Evolutionary conservation across 1,140 invertebrate species (phyloP), one percentile per base, ranked within the genome.

Genomic region (Diachasmimorpha longicaudata): DNA sequence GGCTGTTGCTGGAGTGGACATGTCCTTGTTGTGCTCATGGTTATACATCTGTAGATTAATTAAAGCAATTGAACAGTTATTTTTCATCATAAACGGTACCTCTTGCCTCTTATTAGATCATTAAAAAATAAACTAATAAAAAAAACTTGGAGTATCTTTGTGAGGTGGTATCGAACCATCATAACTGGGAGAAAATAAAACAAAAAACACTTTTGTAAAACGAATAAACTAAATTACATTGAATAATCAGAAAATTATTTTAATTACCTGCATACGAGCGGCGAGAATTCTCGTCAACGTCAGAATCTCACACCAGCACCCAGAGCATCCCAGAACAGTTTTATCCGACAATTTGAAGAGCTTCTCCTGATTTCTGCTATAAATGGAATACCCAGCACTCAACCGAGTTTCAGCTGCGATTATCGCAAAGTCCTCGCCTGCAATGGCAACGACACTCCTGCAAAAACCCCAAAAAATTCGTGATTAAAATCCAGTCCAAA

Each of bases 291-390:
- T 92, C 5, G 95, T 97, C 5, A 99, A 90, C 21, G 97, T 97
- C 1, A 99, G 89, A n/a, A 96, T 95, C 90, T 99, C 98, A 82
- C 97, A 98, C 96, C 99, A 99, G 88, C 98, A 99, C 42, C 98
- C 98, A 72, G 95, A 93, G 79, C 94, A 93, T 3, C 95, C 97
- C 46, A 99, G 89, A 67, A 99, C 93, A 37, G 97, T 98, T 46
- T 90, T 92, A 0, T 93, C 87, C 0, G 96, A 96, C 37, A 98
- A 86, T 77, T 91, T 86, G 77, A 96, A 96, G 5, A 97, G 85
- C 87, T 97, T 97, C 44, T 95, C 92, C 84, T 97, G 96, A 31
- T 96, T 91, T 25, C 98, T 92, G 0, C 95, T 95, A 76, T 96
- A 94, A 84, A 99, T 98, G 4, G 93, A 94, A 87, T 95, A 98